Evolutionary conservation across 2,888 invertebrate species (phyloP), one percentile per base, ranked within the genome.

Genomic region (Acanthopleura granulata): DNA sequence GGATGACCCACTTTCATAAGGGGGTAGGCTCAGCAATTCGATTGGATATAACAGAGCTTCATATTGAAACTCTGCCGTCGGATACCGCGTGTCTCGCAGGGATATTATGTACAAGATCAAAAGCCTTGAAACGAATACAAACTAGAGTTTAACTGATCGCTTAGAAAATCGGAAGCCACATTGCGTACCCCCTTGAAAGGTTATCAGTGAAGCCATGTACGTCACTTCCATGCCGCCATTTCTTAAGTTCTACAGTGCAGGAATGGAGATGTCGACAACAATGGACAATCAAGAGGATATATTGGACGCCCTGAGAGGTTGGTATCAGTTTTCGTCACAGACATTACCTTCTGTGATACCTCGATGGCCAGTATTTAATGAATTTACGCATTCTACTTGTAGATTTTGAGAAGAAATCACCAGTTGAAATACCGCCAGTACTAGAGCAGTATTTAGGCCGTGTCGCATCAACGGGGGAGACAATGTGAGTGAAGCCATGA

Each of bases 381-480:
- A 9, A 6, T 40, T 40, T 40, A 40, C 40, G 40, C 22, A 69
- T 74, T 78, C 78, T 74, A 49, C 75, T 80, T 84, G 74, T 83
- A 89, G 90, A 86, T 74, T 90, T 89, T 76, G 89, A 96, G 91
- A 93, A 93, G 87, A 90, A 93, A 90, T 93, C 93, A 84, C 94
- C 94, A 18, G 94, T 94, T 90, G 95, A 95, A 85, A 96, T 97
- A 85, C 96, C 97, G 27, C 93, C 94, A 79, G 94, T 96, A 88
- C 92, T 98, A 77, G 97, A 97, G 87, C 96, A 96, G 78, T 97
- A 97, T 90, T 92, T 98, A 82, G 93, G 93, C 82, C 95, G 95
- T 92, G 96, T 98, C 82, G 97, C 97, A 9, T 95, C 95, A 91
- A 97, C 97, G 86, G 97, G 98, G 80, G 96, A 97, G 91, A 96